phyloP scores from a whole-genome alignment of 2,888 invertebrate species.

The Phortica magna region DNA sequence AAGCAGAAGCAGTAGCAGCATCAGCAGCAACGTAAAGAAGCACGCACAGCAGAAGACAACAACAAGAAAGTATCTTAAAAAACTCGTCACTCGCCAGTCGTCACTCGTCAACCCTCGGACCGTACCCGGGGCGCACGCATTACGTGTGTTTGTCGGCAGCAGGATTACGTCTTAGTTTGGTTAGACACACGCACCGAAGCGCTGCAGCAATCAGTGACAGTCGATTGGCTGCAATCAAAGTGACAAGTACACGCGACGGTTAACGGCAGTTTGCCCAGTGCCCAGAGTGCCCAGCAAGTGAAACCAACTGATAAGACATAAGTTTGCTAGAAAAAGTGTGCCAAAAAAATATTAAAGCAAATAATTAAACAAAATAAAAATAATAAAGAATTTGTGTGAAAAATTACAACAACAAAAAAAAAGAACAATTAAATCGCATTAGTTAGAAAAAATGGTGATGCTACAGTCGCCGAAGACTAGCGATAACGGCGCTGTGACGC shows the following conservation, averaged over 20 bases:
- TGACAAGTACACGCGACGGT: constrained; percentile 62
- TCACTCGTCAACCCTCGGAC: constrained; percentile 49
- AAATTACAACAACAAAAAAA: constrained; percentile 32
- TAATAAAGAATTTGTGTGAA: constrained; percentile 27
- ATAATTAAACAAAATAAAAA: constrained; percentile 34
- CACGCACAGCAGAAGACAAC: constrained; percentile 12
- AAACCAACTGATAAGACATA: not conserved
- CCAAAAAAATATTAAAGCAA: constrained; percentile 8
- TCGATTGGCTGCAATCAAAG: constrained; percentile 74
- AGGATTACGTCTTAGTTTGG: constrained; percentile 9
- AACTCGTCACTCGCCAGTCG: constrained; percentile 4
- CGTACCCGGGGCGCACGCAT: constrained; percentile 47
- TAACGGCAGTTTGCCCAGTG: not conserved
- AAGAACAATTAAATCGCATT: not conserved
- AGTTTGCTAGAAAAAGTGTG: constrained; percentile 9
- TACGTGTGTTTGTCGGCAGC: constrained; percentile 55
- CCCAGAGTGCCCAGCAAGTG: too few relatives aligned
- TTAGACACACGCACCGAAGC: constrained; percentile 46
- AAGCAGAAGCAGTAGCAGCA: not conserved
- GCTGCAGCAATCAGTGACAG: constrained; percentile 66
- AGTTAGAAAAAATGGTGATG: constrained; percentile 75
- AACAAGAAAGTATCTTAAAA: not conserved
- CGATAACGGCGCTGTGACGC: constrained; percentile 54
- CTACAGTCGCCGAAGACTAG: constrained; percentile 75
- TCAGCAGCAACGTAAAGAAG: not conserved